Evolutionary conservation across 2,113 vertebrate genomes (phyloP).

Genomic region (Cathartes aura): DNA sequence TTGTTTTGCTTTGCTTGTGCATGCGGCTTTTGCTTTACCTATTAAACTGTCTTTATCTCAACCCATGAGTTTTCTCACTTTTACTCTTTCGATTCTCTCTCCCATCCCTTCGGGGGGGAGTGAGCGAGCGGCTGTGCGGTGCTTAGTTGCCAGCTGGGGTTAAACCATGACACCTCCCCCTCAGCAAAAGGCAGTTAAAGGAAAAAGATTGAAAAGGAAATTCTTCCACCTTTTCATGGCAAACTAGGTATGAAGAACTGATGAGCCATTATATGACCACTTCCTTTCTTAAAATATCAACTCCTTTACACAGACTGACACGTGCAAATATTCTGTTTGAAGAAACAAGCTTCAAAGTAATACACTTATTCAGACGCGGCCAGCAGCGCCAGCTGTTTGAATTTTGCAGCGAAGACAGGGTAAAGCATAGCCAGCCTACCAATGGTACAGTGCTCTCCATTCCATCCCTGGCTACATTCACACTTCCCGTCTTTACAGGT

Average conservation of each 20-base stretch:
- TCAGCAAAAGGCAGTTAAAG: not conserved
- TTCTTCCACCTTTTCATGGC: not conserved
- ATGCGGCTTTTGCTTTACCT: no score
- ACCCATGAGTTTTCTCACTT: no score
- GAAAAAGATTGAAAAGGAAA: not conserved
- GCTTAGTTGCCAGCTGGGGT: no score
- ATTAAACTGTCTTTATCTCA: no score
- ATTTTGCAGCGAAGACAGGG: not conserved
- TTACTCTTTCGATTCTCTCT: no score
- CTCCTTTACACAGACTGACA: not conserved
- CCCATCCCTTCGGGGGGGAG: no score
- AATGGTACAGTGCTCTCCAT: constrained; percentile 97
- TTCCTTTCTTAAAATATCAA: not conserved
- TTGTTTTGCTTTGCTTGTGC: no score
- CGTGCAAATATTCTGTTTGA: not conserved
- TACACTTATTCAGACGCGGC: accelerated
- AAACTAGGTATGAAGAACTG: not conserved
- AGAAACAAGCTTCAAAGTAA: constrained; percentile 14
- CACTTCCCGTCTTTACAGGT: constrained; percentile 95
- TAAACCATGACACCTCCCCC: not conserved
- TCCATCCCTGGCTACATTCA: constrained; percentile 98
- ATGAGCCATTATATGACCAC: not conserved
- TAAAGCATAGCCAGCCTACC: constrained; percentile 80
- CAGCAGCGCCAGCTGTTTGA: not conserved
- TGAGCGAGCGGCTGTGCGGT: no score